Percentiles rank a stretch among this genome's conserved stretches.
phyloP scores from a whole-genome alignment of 2,113 vertebrate genomes.

The Takifugu bimaculatus region DNA sequence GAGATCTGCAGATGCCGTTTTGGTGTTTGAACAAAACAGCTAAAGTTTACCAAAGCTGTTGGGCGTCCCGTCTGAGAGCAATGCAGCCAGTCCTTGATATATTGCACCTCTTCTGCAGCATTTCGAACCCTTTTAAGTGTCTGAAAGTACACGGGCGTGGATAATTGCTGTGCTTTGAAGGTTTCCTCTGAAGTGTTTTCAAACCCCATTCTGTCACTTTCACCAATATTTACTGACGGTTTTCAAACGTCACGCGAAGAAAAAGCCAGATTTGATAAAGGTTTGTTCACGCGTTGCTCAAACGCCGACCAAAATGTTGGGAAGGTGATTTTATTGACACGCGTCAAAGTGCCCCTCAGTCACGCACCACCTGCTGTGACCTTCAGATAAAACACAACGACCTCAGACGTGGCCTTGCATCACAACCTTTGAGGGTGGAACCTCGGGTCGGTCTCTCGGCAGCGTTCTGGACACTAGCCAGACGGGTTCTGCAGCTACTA shows the following conservation, averaged over 20 bases:
- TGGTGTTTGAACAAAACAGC: too few species aligned
- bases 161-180: slow-evolving; percentile 26
- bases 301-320: slow-evolving; percentile 3
- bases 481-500: too few species aligned
- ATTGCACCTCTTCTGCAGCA: slow-evolving; percentile 7
- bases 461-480: too few species aligned
- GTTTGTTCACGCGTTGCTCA: neutral
- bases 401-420: too few species aligned
- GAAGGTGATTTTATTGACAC: slow-evolving; percentile 26
- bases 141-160: slow-evolving; percentile 29
- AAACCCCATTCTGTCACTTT: slow-evolving; percentile 32
- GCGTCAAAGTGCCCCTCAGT: slow-evolving; percentile 9
- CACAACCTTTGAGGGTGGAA: too few species aligned
- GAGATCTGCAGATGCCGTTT: too few species aligned
- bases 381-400: slow-evolving; percentile 20
- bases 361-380: slow-evolving; percentile 14
- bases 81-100: slow-evolving; percentile 21
- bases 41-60: neutral
- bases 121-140: slow-evolving; percentile 22
- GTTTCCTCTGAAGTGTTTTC: slow-evolving; percentile 31
- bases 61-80: slow-evolving; percentile 33
- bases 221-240: slow-evolving; percentile 25
- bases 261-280: neutral
- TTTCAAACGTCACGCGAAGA: neutral
- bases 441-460: too few species aligned